Evolutionary conservation across 2,797 vertebrate species (phyloP).

Genomic region (Pantherophis vulpinus): DNA sequence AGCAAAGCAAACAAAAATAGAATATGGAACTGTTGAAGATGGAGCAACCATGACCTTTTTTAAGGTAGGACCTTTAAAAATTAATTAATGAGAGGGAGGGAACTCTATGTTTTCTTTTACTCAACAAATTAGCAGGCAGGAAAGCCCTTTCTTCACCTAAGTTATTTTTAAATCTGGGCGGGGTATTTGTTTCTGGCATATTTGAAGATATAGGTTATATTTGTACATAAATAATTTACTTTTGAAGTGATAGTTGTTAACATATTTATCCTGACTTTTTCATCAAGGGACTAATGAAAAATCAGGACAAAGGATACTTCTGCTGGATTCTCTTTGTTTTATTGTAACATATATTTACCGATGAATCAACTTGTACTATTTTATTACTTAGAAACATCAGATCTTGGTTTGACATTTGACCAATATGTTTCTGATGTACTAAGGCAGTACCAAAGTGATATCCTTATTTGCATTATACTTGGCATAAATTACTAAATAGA

Average conservation of each 20-base stretch:
- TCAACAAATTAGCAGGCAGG: accelerated
- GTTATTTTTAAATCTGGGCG: not conserved
- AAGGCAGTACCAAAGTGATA: not conserved
- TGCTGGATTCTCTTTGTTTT: not conserved
- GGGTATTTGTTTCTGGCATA: not conserved
- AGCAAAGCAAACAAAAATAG: slow-evolving; percentile 98
- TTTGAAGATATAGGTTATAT: not conserved
- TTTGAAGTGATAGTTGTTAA: not conserved
- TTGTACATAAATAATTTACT: not conserved
- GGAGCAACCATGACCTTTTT: slow-evolving; percentile 98
- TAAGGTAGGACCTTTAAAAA: slow-evolving; percentile 79
- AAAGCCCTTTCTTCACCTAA: not conserved
- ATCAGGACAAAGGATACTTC: not conserved
- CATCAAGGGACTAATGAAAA: not conserved
- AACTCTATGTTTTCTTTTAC: not conserved
- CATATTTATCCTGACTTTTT: not conserved
- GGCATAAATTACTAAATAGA: not conserved
- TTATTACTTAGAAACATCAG: not conserved
- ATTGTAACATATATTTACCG: not conserved
- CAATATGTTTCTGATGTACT: not conserved
- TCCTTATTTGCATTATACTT: not conserved
- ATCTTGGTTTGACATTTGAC: not conserved
- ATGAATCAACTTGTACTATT: not conserved
- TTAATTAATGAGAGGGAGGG: slow-evolving; percentile 10
- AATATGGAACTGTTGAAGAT: slow-evolving; percentile 94